Evolutionary conservation across 35 echinoderm and acorn worm genomes (phyloP), one percentile per base, ranked within the genome.

Genomic region (Stichopus chloronotus): DNA sequence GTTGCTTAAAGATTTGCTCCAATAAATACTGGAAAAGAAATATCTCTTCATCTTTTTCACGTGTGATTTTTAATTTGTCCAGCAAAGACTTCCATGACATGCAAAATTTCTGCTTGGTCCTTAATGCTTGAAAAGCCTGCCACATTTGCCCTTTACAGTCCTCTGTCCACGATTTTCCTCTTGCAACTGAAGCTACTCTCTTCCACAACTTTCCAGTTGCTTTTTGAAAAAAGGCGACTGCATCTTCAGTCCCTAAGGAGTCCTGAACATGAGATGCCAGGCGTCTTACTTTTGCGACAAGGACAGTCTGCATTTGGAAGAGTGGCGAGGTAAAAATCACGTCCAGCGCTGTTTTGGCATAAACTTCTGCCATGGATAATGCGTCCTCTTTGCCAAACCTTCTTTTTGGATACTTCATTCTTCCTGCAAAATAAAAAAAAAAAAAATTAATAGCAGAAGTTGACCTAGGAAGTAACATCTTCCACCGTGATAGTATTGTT

Each of bases 81-180:
- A 87, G 56, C 6, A 65, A 6, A 13, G 12, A 9, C 23, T 19
- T 59, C 54, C 84, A 10, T 9, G 8, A 21, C 53, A 8, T 58
- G 14, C 17, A 6, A 9, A 58, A 87, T 65, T 58, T 87, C 0
- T 59, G 0, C 1, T 65, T 57, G 7, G 4, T 0, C 9, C 84
- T 7, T 19, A 87, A n/a, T 2, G 56, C 5, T 7, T 65, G 84
- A 58, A 87, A 87, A 19, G 16, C 20, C n/a, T 19, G 14, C 84
- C 84, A 87, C 84, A 87, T 87, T 65, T 87, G 11, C n/a, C 54
- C 17, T 58, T 25, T 53, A 52, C 11, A 10, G 17, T 87, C 84
- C 10, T 87, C 84, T 14, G 84, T 87, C 84, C 84, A 87, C 0
- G 17, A 6, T 52, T 87, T 57, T 21, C 84, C 84, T 58, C 84